These are phyloP conservation scores for Montipora foliosa DNA, from an alignment of 64 coral and sea anemone genomes.

Conservation along the genomic window DNA sequence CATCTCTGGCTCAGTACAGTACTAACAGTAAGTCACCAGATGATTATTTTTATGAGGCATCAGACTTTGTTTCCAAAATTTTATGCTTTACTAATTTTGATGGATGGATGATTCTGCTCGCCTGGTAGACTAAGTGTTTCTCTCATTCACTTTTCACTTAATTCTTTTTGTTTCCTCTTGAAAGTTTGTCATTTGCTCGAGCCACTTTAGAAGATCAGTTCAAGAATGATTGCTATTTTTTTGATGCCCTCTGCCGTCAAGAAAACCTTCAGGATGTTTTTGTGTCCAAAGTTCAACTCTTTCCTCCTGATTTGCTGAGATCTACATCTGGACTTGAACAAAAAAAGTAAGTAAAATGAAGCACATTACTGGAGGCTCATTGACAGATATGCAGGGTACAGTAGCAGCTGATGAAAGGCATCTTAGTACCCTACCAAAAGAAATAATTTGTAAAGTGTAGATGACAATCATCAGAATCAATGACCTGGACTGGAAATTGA, in stretches of 20 bases:
- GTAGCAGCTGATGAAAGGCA: too few relatives aligned
- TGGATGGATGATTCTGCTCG: too few relatives aligned
- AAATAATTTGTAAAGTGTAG: too few relatives aligned
- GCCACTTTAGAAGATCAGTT: constrained; percentile 82
- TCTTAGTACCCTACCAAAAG: too few relatives aligned
- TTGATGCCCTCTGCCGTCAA: constrained; percentile 89
- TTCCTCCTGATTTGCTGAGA: constrained; percentile 85
- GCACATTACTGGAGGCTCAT: background rate
- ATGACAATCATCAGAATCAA: too few relatives aligned
- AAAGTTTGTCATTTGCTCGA: constrained; percentile 5
- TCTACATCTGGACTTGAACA: constrained; percentile 29
- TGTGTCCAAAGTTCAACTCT: constrained; percentile 87
- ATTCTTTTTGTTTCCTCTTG: background rate
- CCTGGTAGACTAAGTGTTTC: background rate
- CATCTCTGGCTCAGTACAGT: too few relatives aligned
- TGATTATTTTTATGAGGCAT: too few relatives aligned
- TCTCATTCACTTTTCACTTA: background rate
- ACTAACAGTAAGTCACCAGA: too few relatives aligned
- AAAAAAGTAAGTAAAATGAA: constrained; percentile 14
- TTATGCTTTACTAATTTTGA: too few relatives aligned
- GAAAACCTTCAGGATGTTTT: constrained; percentile 92
- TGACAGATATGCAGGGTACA: too few relatives aligned
- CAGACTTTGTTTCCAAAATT: too few relatives aligned
- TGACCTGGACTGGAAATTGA: too few relatives aligned
- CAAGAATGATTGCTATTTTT: constrained; percentile 76